Percentiles rank a stretch among this genome's conserved stretches.
These are phyloP conservation scores for Mus pahari DNA, from an alignment of 2,113 vertebrate genomes.

Conservation along the genomic window DNA sequence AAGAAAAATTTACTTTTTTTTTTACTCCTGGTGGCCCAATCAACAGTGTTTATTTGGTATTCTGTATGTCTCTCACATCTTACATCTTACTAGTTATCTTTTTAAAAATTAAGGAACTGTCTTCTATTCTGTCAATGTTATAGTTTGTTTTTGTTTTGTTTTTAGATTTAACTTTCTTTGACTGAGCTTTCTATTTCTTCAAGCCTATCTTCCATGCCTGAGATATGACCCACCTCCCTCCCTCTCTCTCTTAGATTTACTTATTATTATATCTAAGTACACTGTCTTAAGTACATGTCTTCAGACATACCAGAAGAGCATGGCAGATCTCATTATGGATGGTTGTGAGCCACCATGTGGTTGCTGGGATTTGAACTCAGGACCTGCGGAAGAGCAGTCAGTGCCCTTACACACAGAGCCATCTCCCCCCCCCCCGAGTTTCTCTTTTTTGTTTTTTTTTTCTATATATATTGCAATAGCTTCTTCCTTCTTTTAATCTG, in stretches of 20 bases:
- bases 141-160: neutral
- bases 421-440: too few relatives aligned
- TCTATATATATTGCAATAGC: neutral
- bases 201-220: neutral
- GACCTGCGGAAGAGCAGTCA: too few relatives aligned
- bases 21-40: neutral
- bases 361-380: too few relatives aligned
- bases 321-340: too few relatives aligned
- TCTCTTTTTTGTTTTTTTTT: neutral
- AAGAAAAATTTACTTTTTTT: slow-evolving; percentile 16
- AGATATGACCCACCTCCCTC: neutral
- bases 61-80: neutral
- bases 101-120: neutral
- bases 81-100: neutral
- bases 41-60: neutral
- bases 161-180: neutral
- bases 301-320: too few relatives aligned
- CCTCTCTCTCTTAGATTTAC: neutral
- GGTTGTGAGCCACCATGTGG: too few relatives aligned
- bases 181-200: neutral
- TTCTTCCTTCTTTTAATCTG: neutral
- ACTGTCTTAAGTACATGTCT: too few relatives aligned
- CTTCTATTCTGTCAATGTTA: neutral
- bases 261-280: too few relatives aligned
- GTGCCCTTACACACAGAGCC: too few relatives aligned